phyloP scores from a whole-genome alignment of 2,113 vertebrate species.

The Mola mola region DNA sequence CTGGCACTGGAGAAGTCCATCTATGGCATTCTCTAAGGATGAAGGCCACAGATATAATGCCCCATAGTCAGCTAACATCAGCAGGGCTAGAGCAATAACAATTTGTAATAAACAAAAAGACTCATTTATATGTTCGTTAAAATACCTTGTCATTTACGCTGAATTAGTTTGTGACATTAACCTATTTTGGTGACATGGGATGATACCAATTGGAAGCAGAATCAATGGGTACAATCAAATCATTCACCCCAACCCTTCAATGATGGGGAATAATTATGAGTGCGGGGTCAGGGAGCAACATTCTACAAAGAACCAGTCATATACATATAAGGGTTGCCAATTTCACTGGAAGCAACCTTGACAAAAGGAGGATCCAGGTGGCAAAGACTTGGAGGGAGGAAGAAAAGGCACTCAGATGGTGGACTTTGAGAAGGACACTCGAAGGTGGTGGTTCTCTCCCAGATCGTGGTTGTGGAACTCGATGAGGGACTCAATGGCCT shows the following conservation, averaged over 20 bases:
- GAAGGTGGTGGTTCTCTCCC: constrained; percentile 94
- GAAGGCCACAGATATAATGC: too few relatives aligned
- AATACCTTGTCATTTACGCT: too few relatives aligned
- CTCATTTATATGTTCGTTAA: too few relatives aligned
- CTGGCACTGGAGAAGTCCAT: too few relatives aligned
- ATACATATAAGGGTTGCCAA: constrained; percentile 27
- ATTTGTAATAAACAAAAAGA: too few relatives aligned
- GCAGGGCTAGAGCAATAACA: too few relatives aligned
- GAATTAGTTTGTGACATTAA: too few relatives aligned
- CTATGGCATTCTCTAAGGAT: too few relatives aligned
- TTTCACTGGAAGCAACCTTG: constrained; percentile 45
- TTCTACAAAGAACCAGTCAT: constrained; percentile 45
- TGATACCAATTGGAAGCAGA: not conserved
- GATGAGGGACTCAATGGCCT: constrained; percentile 93
- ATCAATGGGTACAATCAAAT: not conserved
- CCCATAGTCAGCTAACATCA: too few relatives aligned
- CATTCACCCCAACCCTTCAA: constrained; percentile 17
- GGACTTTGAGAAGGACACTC: constrained; percentile 98
- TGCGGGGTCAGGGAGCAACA: constrained; percentile 22
- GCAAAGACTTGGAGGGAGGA: constrained; percentile 39
- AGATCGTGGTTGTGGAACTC: constrained; percentile 97
- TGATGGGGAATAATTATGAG: not conserved
- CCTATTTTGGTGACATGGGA: constrained; percentile 1
- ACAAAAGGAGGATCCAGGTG: constrained; percentile 36
- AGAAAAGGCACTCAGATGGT: constrained; percentile 88